These are phyloP conservation scores for Tenodera sinensis DNA, from an alignment of 2,888 invertebrate species.

Conservation along the genomic window DNA sequence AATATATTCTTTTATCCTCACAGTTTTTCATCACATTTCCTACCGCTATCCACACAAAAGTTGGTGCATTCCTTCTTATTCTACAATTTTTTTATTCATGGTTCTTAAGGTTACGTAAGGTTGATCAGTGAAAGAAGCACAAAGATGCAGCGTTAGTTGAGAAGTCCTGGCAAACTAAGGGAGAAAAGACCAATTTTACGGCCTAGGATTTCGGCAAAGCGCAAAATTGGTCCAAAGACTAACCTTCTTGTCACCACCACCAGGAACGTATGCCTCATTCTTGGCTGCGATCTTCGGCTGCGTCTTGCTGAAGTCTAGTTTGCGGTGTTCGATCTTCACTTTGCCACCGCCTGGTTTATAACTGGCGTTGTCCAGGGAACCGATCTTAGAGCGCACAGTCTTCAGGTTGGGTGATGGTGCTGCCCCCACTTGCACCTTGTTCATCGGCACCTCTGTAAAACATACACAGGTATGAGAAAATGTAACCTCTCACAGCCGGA, in stretches of 20 bases:
- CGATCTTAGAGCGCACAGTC: slow-evolving; percentile 87
- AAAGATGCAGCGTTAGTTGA: too few species aligned
- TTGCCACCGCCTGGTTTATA: slow-evolving; percentile 88
- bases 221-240: slow-evolving; percentile 15
- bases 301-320: slow-evolving; percentile 78
- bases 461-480: background rate
- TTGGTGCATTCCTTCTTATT: too few species aligned
- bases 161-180: too few species aligned
- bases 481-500: too few species aligned
- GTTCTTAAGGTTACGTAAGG: too few species aligned
- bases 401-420: slow-evolving; percentile 90
- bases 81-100: too few species aligned
- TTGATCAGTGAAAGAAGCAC: too few species aligned
- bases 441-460: slow-evolving; percentile 78
- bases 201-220: too few species aligned
- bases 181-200: too few species aligned
- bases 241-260: slow-evolving; percentile 90
- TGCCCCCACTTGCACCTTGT: slow-evolving; percentile 87
- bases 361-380: slow-evolving; percentile 83
- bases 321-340: slow-evolving; percentile 82
- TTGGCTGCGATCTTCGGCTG: slow-evolving; percentile 86
- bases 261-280: slow-evolving; percentile 82
- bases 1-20: too few species aligned
- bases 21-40: too few species aligned
- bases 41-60: too few species aligned